Conservation (phyloP, 2,888 invertebrate species). For the Parapristionchus giblindavisi region DNA sequence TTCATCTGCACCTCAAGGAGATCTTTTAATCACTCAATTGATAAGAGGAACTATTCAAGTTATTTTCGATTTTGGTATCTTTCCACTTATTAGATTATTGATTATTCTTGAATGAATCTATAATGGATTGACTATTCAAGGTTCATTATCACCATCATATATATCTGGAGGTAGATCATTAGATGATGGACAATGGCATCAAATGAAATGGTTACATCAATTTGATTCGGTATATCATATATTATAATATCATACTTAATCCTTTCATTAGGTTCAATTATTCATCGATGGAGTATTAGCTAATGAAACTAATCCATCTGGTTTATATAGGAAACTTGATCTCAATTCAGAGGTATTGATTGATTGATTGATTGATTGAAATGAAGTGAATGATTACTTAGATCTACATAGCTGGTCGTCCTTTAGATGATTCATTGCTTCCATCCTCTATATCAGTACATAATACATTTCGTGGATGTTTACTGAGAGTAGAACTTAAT, state of each 20-base stretch:
- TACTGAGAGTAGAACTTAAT: slow-evolving; percentile 61
- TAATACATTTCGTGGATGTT: slow-evolving; percentile 58
- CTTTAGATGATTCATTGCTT: slow-evolving; percentile 61
- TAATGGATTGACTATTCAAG: slow-evolving; percentile 37
- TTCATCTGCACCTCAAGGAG: slow-evolving; percentile 62
- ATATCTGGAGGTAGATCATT: slow-evolving; percentile 64
- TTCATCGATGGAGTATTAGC: slow-evolving; percentile 62
- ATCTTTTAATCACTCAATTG: slow-evolving; percentile 65
- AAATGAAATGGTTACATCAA: slow-evolving; percentile 65
- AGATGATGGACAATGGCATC: slow-evolving; percentile 68
- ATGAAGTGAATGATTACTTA: slow-evolving; percentile 38
- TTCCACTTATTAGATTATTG: not conserved
- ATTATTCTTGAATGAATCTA: not conserved
- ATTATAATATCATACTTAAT: too few species aligned
- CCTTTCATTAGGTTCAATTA: slow-evolving; percentile 38
- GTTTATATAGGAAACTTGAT: slow-evolving; percentile 67
- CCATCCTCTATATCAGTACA: slow-evolving; percentile 37
- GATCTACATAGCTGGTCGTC: slow-evolving; percentile 65
- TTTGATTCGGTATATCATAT: slow-evolving; percentile 64
- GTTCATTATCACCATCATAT: slow-evolving; percentile 52
- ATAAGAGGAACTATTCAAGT: slow-evolving; percentile 62
- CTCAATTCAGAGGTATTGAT: slow-evolving; percentile 60
- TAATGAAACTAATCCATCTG: slow-evolving; percentile 64
- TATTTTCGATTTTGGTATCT: slow-evolving; percentile 66
- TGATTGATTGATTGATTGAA: not conserved